Base-by-base conservation (phyloP, 2,113 vertebrate species). In the Salvelinus namaycush region DNA sequence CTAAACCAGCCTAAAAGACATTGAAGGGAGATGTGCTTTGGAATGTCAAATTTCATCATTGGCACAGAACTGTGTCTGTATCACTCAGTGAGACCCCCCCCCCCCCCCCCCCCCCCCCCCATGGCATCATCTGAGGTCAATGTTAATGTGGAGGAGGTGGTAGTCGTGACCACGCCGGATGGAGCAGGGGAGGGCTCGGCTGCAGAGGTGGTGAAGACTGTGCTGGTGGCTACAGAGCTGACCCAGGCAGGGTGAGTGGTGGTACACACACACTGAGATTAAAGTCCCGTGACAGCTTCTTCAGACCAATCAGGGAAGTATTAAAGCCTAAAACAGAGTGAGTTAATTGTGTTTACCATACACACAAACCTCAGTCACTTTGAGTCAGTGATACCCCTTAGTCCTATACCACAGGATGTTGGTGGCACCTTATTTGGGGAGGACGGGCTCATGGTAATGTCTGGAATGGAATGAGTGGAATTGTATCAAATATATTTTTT, bases 71-170 rank as follows among this genome's bases (percentile, higher is more conserved):
- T 67, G 1, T 67, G 65, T 20, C 20, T 69, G 34, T 69, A 11
- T 76, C 12, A 3, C 20, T 12, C 8, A 11, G 34, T 31, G n/a
- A 73, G 51, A 59, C 5, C 64, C n/a, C n/a, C n/a, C n/a, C n/a
- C n/a, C n/a, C 8, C 62, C 59, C 18, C 51, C 31, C 1, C 5
- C 31, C 5, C 5, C 4, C 29, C 51, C 64, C 74, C 72, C 9
- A 98, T 98, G 97, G 93, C 96, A 0, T 94, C 95, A 0, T 93
- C 96, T 0, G 96, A 97, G 3, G 95, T 97, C 87, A 96, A 92
- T 0, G 93, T 98, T 48, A 95, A 96, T 67, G 95, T 98, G 93
- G 95, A 95, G 72, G 97, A 99, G 86, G 95, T 99, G 31, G 97
- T 98, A 79, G 97, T 99, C 49, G 96, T 99, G 81, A 97, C 96